Base-by-base conservation (phyloP, 2,797 vertebrate species). In the Lates japonicus region DNA sequence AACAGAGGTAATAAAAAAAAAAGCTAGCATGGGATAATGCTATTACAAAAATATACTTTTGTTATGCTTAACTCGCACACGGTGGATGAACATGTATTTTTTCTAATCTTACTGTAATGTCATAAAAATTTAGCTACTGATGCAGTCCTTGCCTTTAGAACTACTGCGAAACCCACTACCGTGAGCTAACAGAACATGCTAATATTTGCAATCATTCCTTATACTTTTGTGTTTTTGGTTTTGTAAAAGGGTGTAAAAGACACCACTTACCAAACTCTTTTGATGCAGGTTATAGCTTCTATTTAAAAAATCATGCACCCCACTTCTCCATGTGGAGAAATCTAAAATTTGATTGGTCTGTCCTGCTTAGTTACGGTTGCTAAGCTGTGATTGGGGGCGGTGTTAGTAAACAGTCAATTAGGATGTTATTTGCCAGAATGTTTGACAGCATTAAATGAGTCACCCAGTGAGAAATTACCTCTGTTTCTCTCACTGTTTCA, bases 391-490 rank as follows among this genome's bases (percentile, higher is more conserved):
- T 39, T 19, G 6, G 5, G 22, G 25, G 11, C 2, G 0, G 7
- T 17, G 29, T 33, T 20, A 39, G 31, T 65, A 49, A 63, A 39
- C 20, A 5, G 22, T n/a, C 42, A 72, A 25, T 62, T 66, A 46
- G 19, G 33, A 20, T n/a, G 14, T 41, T 65, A 37, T 58, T 67
- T 60, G n/a, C 19, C 48, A 22, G 63, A 51, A 22, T 35, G 20
- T 58, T 58, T 42, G 22, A 41, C 11, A 54, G 46, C 39, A 39
- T 16, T 62, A 48, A 74, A 55, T 76, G 25, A 76, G 25, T 76
- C 55, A 51, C 44, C 44, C 5, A 33, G 3, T 64, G 31, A 74
- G 59, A 78, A 51, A 62, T 66, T 42, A 75, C 29, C 35, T 55
- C 33, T 59, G 12, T 48, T 29, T 57, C 14, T 63, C 16, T 79